Evolutionary conservation across 2,888 invertebrate genomes (phyloP).

Genomic region (Lordiphosa andalusiaca): DNA sequence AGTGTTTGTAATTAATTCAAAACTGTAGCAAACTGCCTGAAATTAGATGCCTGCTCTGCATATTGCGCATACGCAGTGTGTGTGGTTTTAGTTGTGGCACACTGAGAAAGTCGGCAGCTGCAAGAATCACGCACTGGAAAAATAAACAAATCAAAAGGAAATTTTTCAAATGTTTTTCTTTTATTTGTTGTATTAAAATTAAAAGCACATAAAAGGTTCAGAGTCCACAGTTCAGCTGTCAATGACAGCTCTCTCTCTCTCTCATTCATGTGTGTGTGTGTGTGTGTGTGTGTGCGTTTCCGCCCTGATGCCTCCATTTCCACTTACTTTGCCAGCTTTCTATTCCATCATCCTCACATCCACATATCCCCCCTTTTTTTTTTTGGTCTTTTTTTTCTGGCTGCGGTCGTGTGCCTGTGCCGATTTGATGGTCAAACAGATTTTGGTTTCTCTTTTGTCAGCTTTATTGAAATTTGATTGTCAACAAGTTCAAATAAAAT

Average conservation of each 20-base stretch:
- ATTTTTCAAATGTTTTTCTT: slow-evolving; percentile 14
- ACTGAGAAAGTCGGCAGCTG: slow-evolving; percentile 33
- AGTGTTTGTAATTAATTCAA: slow-evolving; percentile 16
- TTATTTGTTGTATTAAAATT: slow-evolving; percentile 41
- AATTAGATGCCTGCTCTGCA: slow-evolving; percentile 28
- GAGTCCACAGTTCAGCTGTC: slow-evolving; percentile 35
- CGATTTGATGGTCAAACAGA: slow-evolving; percentile 51
- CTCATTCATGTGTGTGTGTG: slow-evolving; percentile 26
- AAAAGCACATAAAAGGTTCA: slow-evolving; percentile 60
- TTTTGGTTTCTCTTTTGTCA: slow-evolving; percentile 32
- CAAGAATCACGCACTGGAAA: slow-evolving; percentile 9
- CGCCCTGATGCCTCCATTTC: slow-evolving; percentile 67
- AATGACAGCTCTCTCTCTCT: slow-evolving; percentile 22
- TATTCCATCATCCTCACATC: slow-evolving; percentile 44
- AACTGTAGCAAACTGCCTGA: background rate
- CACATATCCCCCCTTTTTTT: slow-evolving; percentile 16
- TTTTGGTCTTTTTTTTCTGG: slow-evolving; percentile 31
- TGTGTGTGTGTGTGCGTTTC: slow-evolving; percentile 23
- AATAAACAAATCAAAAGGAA: slow-evolving; percentile 12
- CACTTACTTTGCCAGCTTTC: slow-evolving; percentile 71
- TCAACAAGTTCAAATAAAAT: slow-evolving; percentile 35
- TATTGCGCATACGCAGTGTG: slow-evolving; percentile 45
- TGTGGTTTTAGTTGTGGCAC: background rate
- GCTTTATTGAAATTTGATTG: slow-evolving; percentile 66
- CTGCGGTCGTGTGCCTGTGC: slow-evolving; percentile 41